Evolutionary conservation across 37 sponge, comb jelly and placozoan genomes (phyloP).

Genomic region (Corticium candelabrum): DNA sequence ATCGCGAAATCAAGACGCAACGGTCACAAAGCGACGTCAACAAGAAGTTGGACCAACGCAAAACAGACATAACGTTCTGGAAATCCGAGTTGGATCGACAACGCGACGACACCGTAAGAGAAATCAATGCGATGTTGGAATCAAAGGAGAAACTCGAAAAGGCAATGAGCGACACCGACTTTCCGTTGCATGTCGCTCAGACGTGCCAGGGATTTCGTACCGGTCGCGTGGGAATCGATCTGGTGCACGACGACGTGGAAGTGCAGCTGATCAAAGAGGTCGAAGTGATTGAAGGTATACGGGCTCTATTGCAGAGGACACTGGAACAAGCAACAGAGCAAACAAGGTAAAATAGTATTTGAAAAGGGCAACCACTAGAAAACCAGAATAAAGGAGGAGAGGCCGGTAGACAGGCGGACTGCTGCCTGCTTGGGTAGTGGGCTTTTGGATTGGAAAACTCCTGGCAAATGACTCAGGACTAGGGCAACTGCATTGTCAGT

Average conservation of each 20-base stretch:
- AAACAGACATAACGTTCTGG: conserved; percentile 80
- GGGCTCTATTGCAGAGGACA: conserved; percentile 62
- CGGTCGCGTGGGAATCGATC: conserved; percentile 61
- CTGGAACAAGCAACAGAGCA: conserved; percentile 81
- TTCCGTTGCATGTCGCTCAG: conserved; percentile 50
- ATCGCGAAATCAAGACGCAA: conserved; percentile 56
- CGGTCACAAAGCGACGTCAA: conserved; percentile 59
- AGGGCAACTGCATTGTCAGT: no score
- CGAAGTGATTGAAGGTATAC: conserved; percentile 78
- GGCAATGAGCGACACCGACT: conserved; percentile 41
- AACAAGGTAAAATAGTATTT: conserved; percentile 74
- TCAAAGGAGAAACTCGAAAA: conserved; percentile 58
- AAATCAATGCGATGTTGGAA: conserved; percentile 50
- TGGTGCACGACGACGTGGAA: conserved; percentile 91
- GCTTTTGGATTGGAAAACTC: no score
- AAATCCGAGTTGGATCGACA: conserved; percentile 68
- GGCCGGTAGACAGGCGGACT: no score
- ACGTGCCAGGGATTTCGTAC: conserved; percentile 58
- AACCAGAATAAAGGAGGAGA: no score
- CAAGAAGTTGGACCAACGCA: conserved; percentile 74
- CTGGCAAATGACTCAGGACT: no score
- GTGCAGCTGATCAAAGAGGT: conserved; percentile 79
- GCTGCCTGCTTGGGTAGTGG: no score
- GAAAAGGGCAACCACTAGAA: no score
- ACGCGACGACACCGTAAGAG: conserved; percentile 43